Evolutionary conservation across 1,140 invertebrate species (phyloP).

Genomic region (Hetaerina americana): DNA sequence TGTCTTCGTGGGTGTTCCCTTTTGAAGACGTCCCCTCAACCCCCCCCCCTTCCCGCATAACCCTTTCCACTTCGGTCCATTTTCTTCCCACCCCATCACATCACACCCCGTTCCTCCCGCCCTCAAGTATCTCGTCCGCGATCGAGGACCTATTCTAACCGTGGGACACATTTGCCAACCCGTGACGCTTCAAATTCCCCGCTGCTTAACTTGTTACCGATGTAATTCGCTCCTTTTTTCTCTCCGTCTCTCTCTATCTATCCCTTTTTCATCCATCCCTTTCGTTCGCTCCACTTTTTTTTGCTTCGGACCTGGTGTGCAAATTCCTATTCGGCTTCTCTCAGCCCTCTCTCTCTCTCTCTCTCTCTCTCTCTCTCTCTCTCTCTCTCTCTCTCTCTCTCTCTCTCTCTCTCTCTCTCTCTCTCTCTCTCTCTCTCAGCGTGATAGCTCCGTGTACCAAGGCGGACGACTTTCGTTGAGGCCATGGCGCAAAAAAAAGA

Average conservation of each 20-base stretch:
- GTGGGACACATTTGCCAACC: neutral
- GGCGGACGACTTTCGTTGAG: conserved; percentile 23
- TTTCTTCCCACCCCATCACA: too few species aligned
- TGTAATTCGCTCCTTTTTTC: neutral
- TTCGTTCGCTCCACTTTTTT: neutral
- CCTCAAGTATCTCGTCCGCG: neutral
- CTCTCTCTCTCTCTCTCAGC: too few species aligned
- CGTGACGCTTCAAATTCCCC: neutral
- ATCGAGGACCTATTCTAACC: neutral
- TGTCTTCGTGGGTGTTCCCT: neutral
- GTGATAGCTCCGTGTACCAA: conserved; percentile 32
- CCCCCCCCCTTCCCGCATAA: too few species aligned
- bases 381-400: conserved; percentile 13
- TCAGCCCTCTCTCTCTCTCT: neutral
- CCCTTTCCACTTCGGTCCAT: too few species aligned
- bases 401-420: conserved; percentile 11
- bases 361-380: conserved; percentile 17
- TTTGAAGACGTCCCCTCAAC: neutral
- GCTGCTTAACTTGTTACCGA: neutral
- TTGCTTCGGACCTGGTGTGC: too few species aligned
- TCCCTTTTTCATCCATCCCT: neutral
- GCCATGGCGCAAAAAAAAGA: conserved; percentile 15
- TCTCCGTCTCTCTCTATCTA: neutral
- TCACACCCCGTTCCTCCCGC: too few species aligned
- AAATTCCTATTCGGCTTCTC: conserved; percentile 3